Conservation (phyloP, 2,113 vertebrate species). For the Sylvilagus bachmani region DNA sequence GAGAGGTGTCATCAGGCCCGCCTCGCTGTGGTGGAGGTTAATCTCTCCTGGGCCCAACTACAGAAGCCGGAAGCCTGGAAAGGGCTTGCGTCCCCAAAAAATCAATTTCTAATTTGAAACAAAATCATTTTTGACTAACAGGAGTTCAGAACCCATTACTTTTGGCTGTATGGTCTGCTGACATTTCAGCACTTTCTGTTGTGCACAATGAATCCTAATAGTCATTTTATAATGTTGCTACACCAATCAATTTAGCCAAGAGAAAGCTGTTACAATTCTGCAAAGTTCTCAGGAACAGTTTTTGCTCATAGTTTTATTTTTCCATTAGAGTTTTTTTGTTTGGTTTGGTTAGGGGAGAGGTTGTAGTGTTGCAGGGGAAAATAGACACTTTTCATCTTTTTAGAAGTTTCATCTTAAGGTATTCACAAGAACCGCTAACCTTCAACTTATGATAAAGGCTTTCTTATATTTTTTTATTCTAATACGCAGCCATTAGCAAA, state of each 20-base stretch:
- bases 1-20: constrained; percentile 86
- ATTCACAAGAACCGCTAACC: constrained; percentile 74
- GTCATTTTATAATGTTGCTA: constrained; percentile 89
- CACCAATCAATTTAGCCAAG: constrained; percentile 89
- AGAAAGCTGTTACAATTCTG: constrained; percentile 88
- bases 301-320: constrained; percentile 86
- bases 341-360: not conserved
- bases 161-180: constrained; percentile 89
- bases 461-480: constrained; percentile 56
- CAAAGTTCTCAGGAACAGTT: constrained; percentile 87
- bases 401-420: constrained; percentile 63
- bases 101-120: constrained; percentile 94
- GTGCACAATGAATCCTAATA: constrained; percentile 91
- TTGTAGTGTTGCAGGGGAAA: constrained; percentile 66
- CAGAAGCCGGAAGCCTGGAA: constrained; percentile 87
- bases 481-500: constrained; percentile 65
- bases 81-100: constrained; percentile 89
- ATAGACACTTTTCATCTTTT: constrained; percentile 71
- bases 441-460: constrained; percentile 20
- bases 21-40: constrained; percentile 86
- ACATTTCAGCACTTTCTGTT: constrained; percentile 89
- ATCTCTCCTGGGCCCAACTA: constrained; percentile 86
- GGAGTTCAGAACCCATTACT: constrained; percentile 91
- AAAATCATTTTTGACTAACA: constrained; percentile 92
- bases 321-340: constrained; percentile 61